phyloP scores from a whole-genome alignment of 2,888 invertebrate genomes.

The Drosophila nr. fundita region DNA sequence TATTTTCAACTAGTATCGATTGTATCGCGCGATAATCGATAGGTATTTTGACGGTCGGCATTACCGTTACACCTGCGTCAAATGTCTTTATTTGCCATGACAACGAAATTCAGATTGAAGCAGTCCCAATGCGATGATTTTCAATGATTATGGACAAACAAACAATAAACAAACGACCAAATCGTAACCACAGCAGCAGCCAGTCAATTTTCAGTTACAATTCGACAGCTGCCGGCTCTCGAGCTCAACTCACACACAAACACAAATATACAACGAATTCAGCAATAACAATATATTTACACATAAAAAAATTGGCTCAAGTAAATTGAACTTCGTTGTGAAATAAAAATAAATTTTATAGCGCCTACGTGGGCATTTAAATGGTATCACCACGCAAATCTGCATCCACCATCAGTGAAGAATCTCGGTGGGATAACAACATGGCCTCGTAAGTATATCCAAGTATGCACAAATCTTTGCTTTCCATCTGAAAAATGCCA shows the following conservation, averaged over 20 bases:
- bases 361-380: conserved; percentile 39
- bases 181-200: conserved; percentile 74
- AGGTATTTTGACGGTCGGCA: neutral
- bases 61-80: conserved; percentile 34
- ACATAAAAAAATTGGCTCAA: conserved; percentile 16
- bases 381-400: conserved; percentile 80
- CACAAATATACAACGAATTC: conserved; percentile 11
- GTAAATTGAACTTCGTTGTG: conserved; percentile 18
- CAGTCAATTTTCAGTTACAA: conserved; percentile 65
- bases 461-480: neutral
- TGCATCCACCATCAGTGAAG: conserved; percentile 82
- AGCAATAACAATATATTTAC: conserved; percentile 24
- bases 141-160: conserved; percentile 37
- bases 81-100: conserved; percentile 38
- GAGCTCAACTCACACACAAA: conserved; percentile 21
- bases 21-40: conserved; percentile 8
- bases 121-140: conserved; percentile 25
- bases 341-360: conserved; percentile 3
- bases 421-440: conserved; percentile 52
- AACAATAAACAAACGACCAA: conserved; percentile 68
- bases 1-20: conserved; percentile 12
- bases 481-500: conserved; percentile 3
- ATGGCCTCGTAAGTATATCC: conserved; percentile 80
- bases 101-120: conserved; percentile 36
- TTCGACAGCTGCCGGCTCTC: conserved; percentile 48